Evolutionary conservation across 2,113 vertebrate species (phyloP), one percentile per base, ranked within the genome.

Genomic region (Eira barbara): DNA sequence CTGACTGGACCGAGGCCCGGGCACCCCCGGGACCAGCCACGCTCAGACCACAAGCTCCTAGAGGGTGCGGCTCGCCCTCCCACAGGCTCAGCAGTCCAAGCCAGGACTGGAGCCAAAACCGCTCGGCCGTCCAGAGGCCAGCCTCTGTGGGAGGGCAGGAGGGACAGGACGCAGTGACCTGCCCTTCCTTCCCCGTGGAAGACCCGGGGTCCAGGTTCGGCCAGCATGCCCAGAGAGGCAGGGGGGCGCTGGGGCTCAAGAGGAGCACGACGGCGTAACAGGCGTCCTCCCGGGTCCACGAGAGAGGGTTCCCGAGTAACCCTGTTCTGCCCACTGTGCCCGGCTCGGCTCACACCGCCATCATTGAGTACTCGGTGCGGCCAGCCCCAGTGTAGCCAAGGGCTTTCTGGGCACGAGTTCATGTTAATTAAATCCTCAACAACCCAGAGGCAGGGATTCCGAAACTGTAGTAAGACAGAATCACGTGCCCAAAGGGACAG

Each of bases 211-310:
- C 23, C n/a, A 47, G 69, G 55, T 18, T 18, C 2, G 47, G 36
- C 29, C 34, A 23, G 86, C 25, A 31, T 0, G 14, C 57, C 79
- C n/a, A 0, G 83, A n/a, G 12, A 90, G 57, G 81, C 8, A 23
- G 1, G 7, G 57, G 7, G 1, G 0, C 23, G 2, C 29, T 1
- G 74, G 74, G 47, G 55, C n/a, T 25, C 31, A 1, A 1, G 4
- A 6, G 49, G 14, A 31, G 17, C 1, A 6, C 9, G 47, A 11
- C 42, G 4, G 17, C 18, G 0, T 11, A 9, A 45, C 3, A 10
- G 23, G 20, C 0, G 12, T 39, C n/a, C 52, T 29, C 31, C 14
- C 6, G 11, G 49, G 13, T 12, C 57, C 36, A 13, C 0, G 0
- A 55, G 65, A 36, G 20, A 21, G 21, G 34, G 11, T 17, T 29